These are phyloP conservation scores for Hetaerina titia DNA, from an alignment of 2,888 invertebrate genomes.

Conservation along the genomic window DNA sequence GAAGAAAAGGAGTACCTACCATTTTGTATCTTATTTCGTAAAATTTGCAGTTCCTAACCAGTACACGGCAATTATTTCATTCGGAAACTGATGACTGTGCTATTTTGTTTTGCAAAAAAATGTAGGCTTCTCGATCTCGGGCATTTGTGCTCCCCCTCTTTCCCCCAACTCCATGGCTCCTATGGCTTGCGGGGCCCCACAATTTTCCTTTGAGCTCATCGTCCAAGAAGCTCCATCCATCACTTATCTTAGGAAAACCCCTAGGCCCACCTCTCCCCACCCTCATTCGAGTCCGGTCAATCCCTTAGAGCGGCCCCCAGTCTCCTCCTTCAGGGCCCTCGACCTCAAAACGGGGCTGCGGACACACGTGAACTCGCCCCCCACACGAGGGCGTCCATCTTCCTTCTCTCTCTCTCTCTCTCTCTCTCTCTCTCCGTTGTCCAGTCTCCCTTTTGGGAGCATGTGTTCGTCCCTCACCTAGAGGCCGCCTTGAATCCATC, in stretches of 20 bases:
- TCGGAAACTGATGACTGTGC: no score
- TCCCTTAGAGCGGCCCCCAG: not conserved
- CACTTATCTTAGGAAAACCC: not conserved
- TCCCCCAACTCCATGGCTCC: no score
- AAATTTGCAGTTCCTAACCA: no score
- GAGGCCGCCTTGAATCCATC: not conserved
- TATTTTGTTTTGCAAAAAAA: no score
- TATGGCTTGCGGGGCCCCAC: not conserved
- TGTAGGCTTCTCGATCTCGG: no score
- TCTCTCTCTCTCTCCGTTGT: not conserved
- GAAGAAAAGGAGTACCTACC: no score
- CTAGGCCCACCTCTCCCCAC: not conserved
- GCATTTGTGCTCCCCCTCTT: no score
- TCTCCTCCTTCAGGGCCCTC: not conserved
- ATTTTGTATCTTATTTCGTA: no score
- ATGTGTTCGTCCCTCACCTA: not conserved
- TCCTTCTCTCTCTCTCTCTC: not conserved
- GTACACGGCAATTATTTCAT: no score
- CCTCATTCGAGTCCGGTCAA: not conserved
- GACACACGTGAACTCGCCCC: not conserved
- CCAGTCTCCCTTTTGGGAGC: conserved; percentile 9
- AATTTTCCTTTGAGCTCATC: not conserved
- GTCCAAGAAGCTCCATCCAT: not conserved
- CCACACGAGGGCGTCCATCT: not conserved
- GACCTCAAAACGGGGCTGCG: not conserved